These are phyloP conservation scores for Macroglossus sobrinus DNA, from an alignment of 2,113 vertebrate genomes.

Conservation along the genomic window DNA sequence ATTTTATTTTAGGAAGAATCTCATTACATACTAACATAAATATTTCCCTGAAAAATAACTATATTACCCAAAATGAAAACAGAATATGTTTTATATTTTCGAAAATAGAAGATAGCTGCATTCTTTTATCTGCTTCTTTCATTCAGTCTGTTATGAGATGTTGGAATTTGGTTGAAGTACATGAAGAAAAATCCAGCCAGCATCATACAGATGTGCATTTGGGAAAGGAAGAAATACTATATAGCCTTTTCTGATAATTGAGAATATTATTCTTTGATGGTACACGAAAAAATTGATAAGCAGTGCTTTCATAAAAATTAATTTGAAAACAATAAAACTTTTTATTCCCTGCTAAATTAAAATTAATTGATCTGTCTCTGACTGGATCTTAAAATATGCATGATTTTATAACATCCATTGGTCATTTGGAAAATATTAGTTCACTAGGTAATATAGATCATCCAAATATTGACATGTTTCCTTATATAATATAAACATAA, in stretches of 20 bases:
- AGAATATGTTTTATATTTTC: constrained; percentile 11
- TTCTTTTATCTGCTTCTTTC: not conserved
- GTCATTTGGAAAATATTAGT: not conserved
- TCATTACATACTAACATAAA: not conserved
- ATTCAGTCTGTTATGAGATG: not conserved
- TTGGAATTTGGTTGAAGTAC: not conserved
- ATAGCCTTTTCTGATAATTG: not conserved
- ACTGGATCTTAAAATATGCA: not conserved
- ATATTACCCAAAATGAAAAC: not conserved
- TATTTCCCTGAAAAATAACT: not conserved
- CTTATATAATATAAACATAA: not conserved
- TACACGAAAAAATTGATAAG: not conserved
- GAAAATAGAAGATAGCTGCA: not conserved
- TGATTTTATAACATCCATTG: not conserved
- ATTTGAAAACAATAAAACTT: not conserved
- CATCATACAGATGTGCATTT: not conserved
- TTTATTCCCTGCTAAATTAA: not conserved
- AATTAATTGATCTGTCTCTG: not conserved
- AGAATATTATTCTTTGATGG: not conserved
- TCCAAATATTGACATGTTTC: not conserved
- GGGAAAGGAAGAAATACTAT: not conserved
- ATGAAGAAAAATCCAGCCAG: not conserved
- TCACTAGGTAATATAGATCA: not conserved
- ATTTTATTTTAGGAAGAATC: not conserved
- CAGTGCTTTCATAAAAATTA: not conserved